A percentile compares a stretch with the other conserved stretches of the same genome.
phyloP scores from a whole-genome alignment of 2,797 vertebrate genomes.

The Tangara arthus region DNA sequence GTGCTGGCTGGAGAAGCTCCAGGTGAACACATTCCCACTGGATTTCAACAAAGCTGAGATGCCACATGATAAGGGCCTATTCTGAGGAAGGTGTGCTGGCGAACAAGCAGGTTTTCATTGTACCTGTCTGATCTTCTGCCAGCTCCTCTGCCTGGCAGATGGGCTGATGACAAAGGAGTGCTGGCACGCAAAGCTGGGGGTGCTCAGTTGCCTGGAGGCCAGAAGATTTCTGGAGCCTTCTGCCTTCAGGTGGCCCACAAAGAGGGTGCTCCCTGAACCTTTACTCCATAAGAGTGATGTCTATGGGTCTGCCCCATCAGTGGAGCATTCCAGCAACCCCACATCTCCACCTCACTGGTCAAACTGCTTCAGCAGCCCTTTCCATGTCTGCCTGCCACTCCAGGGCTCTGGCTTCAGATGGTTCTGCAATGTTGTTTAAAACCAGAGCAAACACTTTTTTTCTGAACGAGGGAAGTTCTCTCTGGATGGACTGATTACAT shows the following conservation, averaged over 20 bases:
- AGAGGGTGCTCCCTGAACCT: background rate
- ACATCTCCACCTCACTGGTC: rapidly evolving
- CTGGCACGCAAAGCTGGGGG: background rate
- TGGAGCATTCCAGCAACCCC: background rate
- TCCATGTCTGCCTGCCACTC: background rate
- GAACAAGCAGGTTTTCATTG: background rate
- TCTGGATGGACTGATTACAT: background rate
- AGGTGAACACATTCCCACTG: background rate
- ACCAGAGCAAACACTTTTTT: background rate
- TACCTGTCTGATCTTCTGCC: conserved; percentile 16
- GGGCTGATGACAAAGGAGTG: background rate
- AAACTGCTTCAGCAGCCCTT: background rate
- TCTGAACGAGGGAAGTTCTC: background rate
- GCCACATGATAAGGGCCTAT: background rate
- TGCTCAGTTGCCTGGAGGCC: background rate
- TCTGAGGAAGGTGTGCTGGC: background rate
- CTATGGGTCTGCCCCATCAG: background rate
- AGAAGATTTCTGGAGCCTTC: background rate
- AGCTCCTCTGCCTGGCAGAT: background rate
- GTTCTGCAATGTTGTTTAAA: background rate
- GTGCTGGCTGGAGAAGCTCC: background rate
- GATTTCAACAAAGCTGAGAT: background rate
- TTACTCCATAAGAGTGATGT: rapidly evolving
- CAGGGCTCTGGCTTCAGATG: background rate
- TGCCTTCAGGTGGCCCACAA: background rate